Base-by-base conservation (phyloP, 2,888 invertebrate genomes). In the Chouioia cunea region DNA sequence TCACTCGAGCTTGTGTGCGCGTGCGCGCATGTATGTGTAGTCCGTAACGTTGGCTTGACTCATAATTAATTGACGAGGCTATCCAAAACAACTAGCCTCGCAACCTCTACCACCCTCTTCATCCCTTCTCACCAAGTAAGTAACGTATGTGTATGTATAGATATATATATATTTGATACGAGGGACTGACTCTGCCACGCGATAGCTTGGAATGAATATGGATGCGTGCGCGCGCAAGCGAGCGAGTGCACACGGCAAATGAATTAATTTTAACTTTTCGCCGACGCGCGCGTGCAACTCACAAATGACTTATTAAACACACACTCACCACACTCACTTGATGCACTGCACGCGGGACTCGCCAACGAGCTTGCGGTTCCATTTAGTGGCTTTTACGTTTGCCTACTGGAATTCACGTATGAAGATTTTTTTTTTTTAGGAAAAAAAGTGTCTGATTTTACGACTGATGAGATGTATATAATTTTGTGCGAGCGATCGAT, bases 171-270 rank as follows among this genome's bases (percentile, higher is more conserved):
- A n/a, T n/a, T n/a, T n/a, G n/a, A n/a, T 12, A 50, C 0, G 57
- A 20, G 14, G 18, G 60, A 54, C 50, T 54, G 44, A 64, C 64
- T 54, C 71, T 71, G 76, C 73, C 73, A 71, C 75, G 70, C 76
- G 79, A 81, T 80, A 81, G 76, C 23, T 53, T 20, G 2, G 53
- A 80, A 81, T 79, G 77, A 80, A 80, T 80, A 81, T 81, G 80
- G 78, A 82, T 80, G 77, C 74, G 71, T 64, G 76, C 77, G 74
- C 75, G 74, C 64, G 74, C 66, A 71, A 46, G 54, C 27, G 64
- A 47, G 54, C 18, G 50, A 0, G 59, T 53, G 16, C 48, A 43
- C 22, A n/a, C 58, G 56, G 57, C 59, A 72, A 74, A 74, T 75
- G 74, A 74, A 75, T 76, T 75, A 73, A 74, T 76, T 72, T 75